A percentile compares a stretch with the other conserved stretches of the same genome.
These are phyloP conservation scores for Spermophilus dauricus DNA, from an alignment of 2,113 vertebrate species.

Conservation along the genomic window DNA sequence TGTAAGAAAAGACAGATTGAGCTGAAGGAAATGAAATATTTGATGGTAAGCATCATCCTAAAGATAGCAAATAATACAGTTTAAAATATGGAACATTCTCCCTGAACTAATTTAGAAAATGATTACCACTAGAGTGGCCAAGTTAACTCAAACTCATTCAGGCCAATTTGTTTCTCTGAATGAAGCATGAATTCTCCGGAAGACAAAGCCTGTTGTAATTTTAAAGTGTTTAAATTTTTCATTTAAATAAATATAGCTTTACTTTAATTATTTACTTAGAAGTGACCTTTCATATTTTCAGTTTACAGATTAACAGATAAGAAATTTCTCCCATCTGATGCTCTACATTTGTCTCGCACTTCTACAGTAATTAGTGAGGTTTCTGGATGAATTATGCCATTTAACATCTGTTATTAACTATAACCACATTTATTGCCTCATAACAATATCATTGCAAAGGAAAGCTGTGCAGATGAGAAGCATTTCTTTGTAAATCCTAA, in stretches of 20 bases:
- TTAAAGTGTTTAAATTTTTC: conserved; percentile 53
- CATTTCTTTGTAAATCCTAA: conserved; percentile 72
- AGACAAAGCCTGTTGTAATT: background rate
- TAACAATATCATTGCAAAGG: conserved; percentile 76
- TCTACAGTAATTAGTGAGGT: conserved; percentile 65
- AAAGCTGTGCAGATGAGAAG: conserved; percentile 74
- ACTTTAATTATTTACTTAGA: conserved; percentile 53
- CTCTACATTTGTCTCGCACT: conserved; percentile 30
- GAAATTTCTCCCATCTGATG: conserved; percentile 46
- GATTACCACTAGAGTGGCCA: background rate
- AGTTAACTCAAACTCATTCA: conserved; percentile 52
- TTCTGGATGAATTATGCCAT: conserved; percentile 78
- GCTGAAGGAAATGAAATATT: conserved; percentile 27
- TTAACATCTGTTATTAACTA: conserved; percentile 80
- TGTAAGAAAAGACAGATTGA: conserved; percentile 15
- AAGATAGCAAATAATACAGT: background rate
- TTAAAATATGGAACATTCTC: conserved; percentile 50
- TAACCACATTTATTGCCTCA: conserved; percentile 75
- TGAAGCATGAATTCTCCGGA: conserved; percentile 39
- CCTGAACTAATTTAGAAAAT: conserved; percentile 56
- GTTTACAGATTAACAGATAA: conserved; percentile 34
- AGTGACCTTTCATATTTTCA: conserved; percentile 47
- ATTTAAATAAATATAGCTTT: conserved; percentile 48
- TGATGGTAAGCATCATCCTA: background rate
- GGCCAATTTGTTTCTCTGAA: conserved; percentile 26